Evolutionary conservation across 1,140 invertebrate species (phyloP), one percentile per base, ranked within the genome.

Genomic region (Aphidius ervi): DNA sequence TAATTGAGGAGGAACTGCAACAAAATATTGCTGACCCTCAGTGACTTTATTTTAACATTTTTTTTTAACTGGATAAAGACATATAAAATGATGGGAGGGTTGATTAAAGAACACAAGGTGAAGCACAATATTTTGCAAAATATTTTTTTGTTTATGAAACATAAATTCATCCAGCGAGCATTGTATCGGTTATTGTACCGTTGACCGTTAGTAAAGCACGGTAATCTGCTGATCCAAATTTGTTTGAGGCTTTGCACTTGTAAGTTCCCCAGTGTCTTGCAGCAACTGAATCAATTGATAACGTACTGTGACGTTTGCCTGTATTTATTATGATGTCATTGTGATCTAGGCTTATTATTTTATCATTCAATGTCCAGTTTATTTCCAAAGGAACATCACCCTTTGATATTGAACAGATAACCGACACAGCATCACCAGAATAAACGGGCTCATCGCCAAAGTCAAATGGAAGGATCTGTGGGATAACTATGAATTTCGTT

Each of bases 231-330:
- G 82, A 83, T 50, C 88, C 88, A 45, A 88, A 89, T 49, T 76
- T 77, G 75, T 94, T 95, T 65, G 83, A 86, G 16, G 90, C 92
- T 23, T 83, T 82, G 70, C 91, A 92, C 23, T 87, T 90, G 68
- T 90, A 91, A 72, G 90, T 88, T 46, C 90, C 90, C 65, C 84
- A 85, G 76, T 90, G 87, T 62, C 83, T 81, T 59, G 87, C 85
- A 70, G 84, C 85, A 5, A 89, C 87, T 10, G 87, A 86, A 64
- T 90, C 87, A 63, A 92, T 91, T 23, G 85, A 88, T 59, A 92
- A 67, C 58, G 78, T 74, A 67, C 75, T 82, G 37, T 75, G 79
- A 60, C 79, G 75, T 65, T 84, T 86, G 66, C 86, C 85, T 68
- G 74, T 82, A 65, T 72, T 73, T 46, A 81, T 70, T 7, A 71